Evolutionary conservation across 35 echinoderm and acorn worm genomes (phyloP), one percentile per base, ranked within the genome.

Genomic region (Ophioderma brevispina): DNA sequence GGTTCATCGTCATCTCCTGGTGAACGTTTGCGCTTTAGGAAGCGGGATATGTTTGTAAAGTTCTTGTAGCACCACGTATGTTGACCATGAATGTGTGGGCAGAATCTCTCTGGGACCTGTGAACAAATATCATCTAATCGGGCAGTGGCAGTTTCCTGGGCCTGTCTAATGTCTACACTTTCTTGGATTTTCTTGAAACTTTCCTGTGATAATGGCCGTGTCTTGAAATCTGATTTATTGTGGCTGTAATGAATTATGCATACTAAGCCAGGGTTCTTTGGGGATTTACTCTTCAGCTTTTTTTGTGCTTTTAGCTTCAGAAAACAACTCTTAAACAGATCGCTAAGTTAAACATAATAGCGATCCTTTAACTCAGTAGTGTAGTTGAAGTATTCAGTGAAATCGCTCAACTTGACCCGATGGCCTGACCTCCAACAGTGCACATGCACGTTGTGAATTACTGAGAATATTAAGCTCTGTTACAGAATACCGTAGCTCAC

Each of bases 171-270:
- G 0, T 81, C 23, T 49, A 23, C 34, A 35, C 41, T 40, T 8
- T 82, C 43, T 31, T 41, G 35, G 36, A 90, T 90, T 32, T 90
- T 90, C 33, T 70, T 17, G 32, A 82, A 90, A 90, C 88, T 90
- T 2, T 23, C 43, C 2, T 64, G 4, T 1, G 88, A 63, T 52
- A 90, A 80, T 64, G 90, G 59, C 78, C 49, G 52, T 56, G 78
- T 75, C 55, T 85, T 91, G 32, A 31, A 39, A 33, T 34, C 23
- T 32, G 4, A 1, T 18, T 85, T 91, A 10, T 32, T 32, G 35
- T 39, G 75, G 31, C 2, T 31, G 41, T 39, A 91, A 85, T 91
- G 90, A 18, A 91, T 79, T 13, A 91, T 79, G 40, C 90, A 91
- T 13, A 38, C 83, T 38, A 90, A 52, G 21, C 46, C 46, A 52